Evolutionary conservation across 2,888 invertebrate species (phyloP), one percentile per base, ranked within the genome.

Genomic region (Theodoxus fluviatilis): DNA sequence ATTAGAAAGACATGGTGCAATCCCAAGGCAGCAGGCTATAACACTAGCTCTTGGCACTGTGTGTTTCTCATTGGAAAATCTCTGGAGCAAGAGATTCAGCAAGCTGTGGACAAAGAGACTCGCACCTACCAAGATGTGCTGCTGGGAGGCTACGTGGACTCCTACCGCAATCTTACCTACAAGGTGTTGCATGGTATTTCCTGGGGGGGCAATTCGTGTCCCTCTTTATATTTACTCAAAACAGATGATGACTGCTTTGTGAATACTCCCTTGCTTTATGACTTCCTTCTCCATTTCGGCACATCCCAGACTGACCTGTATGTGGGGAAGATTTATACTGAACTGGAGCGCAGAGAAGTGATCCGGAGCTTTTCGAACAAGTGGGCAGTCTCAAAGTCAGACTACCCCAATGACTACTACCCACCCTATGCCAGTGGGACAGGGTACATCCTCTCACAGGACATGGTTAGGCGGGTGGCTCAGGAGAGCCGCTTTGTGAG

Each of bases 161-260:
- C 83, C 2, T 85, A 85, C 68, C 72, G 84, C 35, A 85, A 85
- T 74, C 77, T 85, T 18, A 84, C 84, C 9, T 67, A 77, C 1
- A 85, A 85, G 75, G 83, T 83, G 33, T 72, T 85, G 67, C 81
- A 83, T 72, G 84, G 84, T 31, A 75, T 85, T 22, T 68, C 78
- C 25, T 85, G 85, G 85, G 74, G 76, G 12, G 68, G 68, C 63
- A 68, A 68, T 25, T 40, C 67, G 38, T 85, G 85, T 74, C 69
- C 76, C 15, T 73, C 74, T 47, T 73, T 79, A 4, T 83, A 76
- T 73, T 75, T 83, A 7, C 72, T 85, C 22, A 85, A 85, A 74
- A 85, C 85, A 28, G 85, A 85, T 67, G 85, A 85, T 71, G 85
- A 85, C 74, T 84, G 84, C 69, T 85, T 82, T 78, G 83, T 85